Percentiles rank a stretch among this genome's conserved stretches.
Evolutionary conservation across 2,113 vertebrate species (phyloP).

Genomic region (Maylandia zebra): DNA sequence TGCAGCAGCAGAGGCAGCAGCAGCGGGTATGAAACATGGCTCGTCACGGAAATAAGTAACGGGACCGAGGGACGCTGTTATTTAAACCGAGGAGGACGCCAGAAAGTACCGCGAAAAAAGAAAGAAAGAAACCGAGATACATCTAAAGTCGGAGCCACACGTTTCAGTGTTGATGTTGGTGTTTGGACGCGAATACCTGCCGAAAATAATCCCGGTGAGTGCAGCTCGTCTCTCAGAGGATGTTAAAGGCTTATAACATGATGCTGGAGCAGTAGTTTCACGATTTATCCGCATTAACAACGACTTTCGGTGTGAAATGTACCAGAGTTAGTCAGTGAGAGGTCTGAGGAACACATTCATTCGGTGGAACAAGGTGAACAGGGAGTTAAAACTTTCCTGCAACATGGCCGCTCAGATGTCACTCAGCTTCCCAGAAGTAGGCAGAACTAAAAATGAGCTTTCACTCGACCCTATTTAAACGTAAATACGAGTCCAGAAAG

Average conservation of each 20-base stretch:
- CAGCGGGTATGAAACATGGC: slow-evolving; percentile 3
- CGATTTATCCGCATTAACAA: neutral
- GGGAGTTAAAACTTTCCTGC: slow-evolving; percentile 62
- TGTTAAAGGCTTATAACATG: neutral
- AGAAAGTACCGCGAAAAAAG: neutral
- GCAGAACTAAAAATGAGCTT: neutral
- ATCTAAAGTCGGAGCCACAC: neutral
- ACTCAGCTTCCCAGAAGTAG: slow-evolving; percentile 22
- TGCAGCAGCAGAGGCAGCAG: neutral
- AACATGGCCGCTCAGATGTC: slow-evolving; percentile 71
- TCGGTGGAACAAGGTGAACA: slow-evolving; percentile 54
- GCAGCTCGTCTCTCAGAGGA: neutral
- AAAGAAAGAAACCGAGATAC: neutral
- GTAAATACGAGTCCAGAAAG: neutral
- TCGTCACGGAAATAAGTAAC: slow-evolving; percentile 32
- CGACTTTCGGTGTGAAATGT: neutral
- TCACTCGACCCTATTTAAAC: neutral
- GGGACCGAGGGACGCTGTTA: neutral
- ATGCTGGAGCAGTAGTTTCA: accelerated
- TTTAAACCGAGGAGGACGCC: neutral
- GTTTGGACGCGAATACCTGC: slow-evolving; percentile 51
- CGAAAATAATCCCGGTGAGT: slow-evolving; percentile 60
- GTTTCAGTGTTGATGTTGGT: slow-evolving; percentile 45
- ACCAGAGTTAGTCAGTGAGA: neutral
- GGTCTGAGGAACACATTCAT: neutral